Conservation (phyloP, 2,888 invertebrate species). For the Harpalus rubripes region DNA sequence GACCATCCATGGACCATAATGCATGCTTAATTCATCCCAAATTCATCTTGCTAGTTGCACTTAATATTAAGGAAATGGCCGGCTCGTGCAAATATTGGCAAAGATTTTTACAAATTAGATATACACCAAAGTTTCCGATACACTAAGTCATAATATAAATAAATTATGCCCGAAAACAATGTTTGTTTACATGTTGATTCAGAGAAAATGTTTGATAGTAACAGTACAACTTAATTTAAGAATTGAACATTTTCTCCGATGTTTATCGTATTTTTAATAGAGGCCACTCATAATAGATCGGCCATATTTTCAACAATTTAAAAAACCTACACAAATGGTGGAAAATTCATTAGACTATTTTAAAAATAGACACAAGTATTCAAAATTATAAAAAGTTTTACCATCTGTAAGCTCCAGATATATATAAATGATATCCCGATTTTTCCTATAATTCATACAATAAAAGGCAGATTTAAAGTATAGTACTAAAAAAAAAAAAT, state of each 20-base stretch:
- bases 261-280: neutral
- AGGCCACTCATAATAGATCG: neutral
- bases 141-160: neutral
- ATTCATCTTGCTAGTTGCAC: constrained; percentile 10
- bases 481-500: no score
- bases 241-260: neutral
- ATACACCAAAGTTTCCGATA: constrained; percentile 5
- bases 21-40: neutral
- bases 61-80: constrained; percentile 37
- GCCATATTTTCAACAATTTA: no score
- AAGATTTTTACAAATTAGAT: neutral
- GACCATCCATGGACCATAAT: constrained; percentile 13
- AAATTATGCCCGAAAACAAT: neutral
- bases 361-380: no score
- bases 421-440: no score
- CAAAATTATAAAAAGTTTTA: no score
- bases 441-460: no score
- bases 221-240: neutral
- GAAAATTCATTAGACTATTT: no score
- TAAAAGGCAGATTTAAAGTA: no score
- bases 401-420: no score
- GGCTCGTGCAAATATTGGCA: constrained; percentile 51
- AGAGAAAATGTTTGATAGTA: neutral
- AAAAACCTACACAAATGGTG: no score
- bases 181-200: neutral